These are phyloP conservation scores for Chrysocyon brachyurus DNA, from an alignment of 2,797 vertebrate genomes.

Conservation along the genomic window DNA sequence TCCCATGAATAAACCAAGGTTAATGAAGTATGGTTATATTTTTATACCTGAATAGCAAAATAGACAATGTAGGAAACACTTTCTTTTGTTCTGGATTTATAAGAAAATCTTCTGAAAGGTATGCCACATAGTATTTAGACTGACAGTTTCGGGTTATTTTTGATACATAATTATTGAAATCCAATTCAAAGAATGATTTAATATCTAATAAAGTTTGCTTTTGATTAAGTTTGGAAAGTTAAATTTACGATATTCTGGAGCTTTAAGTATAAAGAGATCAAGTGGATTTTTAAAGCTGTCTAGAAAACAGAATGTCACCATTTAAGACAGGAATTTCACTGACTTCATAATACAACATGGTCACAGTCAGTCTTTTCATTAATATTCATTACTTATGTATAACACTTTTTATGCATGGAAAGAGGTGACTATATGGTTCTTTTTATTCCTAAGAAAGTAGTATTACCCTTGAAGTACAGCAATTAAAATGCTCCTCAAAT, in stretches of 20 bases:
- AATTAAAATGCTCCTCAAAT: background rate
- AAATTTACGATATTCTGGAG: background rate
- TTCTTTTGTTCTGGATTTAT: background rate
- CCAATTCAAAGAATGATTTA: background rate
- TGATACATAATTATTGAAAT: background rate
- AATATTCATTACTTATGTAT: background rate
- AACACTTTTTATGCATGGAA: background rate
- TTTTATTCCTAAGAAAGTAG: background rate
- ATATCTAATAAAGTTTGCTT: background rate
- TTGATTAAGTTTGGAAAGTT: background rate
- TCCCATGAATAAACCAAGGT: background rate
- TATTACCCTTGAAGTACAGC: background rate
- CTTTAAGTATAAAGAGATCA: background rate
- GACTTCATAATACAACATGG: background rate
- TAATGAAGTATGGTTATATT: background rate
- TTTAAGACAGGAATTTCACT: background rate
- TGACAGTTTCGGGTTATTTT: background rate
- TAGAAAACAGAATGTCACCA: background rate
- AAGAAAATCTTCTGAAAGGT: background rate
- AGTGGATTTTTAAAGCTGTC: background rate
- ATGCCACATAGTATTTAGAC: background rate
- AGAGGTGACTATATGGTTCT: background rate
- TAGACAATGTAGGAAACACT: background rate
- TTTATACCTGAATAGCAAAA: background rate
- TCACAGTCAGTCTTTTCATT: background rate